Evolutionary conservation across 1,140 invertebrate genomes (phyloP).

Genomic region (Armadillidium nasatum): DNA sequence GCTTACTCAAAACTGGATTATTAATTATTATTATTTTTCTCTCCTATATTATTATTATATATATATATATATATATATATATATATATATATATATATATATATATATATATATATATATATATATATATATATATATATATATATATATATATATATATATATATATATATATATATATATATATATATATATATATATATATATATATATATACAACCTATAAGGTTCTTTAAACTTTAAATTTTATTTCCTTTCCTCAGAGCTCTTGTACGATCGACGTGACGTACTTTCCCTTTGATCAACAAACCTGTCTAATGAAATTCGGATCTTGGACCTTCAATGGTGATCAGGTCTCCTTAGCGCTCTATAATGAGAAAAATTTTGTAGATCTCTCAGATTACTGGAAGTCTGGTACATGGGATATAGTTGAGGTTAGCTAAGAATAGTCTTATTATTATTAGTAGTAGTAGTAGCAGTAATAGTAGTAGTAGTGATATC

Average conservation of each 20-base stretch:
- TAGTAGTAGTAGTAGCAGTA: no score
- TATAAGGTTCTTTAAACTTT: no score
- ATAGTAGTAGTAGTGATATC: no score
- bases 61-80: constrained; percentile 25
- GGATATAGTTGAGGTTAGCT: constrained; percentile 82
- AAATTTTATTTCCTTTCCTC: constrained; percentile 49
- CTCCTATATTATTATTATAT: no score
- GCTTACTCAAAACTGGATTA: no score
- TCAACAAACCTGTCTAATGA: constrained; percentile 98
- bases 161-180: no score
- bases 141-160: no score
- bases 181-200: no score
- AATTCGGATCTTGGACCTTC: constrained; percentile 99
- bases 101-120: no score
- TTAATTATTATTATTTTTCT: constrained; percentile 20
- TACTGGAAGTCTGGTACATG: constrained; percentile 98
- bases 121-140: no score
- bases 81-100: no score
- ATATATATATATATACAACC: no score
- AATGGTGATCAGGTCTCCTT: constrained; percentile 95
- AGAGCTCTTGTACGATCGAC: constrained; percentile 98
- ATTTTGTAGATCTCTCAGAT: constrained; percentile 91
- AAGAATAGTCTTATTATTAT: not conserved
- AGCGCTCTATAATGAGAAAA: constrained; percentile 88
- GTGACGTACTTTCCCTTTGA: constrained; percentile 99